A percentile compares a stretch with the other conserved stretches of the same genome.
phyloP scores from a whole-genome alignment of 2,797 vertebrate species.

The Acrossocheilus wenchowensis region DNA sequence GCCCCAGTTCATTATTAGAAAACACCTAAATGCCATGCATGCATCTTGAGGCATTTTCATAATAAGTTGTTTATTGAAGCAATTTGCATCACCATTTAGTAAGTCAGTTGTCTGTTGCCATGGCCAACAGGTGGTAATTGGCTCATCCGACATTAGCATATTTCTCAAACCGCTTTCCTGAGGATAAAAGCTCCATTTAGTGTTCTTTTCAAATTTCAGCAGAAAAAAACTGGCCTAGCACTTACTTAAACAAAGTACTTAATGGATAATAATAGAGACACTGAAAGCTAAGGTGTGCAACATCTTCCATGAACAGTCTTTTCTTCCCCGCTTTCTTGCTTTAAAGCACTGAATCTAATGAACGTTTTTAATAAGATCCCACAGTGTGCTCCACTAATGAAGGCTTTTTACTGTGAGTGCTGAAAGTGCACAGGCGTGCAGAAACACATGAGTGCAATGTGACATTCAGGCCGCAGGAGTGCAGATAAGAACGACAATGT shows the following conservation, averaged over 20 bases:
- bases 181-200: constrained; percentile 19
- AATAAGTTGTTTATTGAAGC: background rate
- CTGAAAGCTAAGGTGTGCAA: background rate
- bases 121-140: constrained; percentile 41
- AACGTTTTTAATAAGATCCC: background rate
- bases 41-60: background rate
- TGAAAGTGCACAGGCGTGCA: background rate
- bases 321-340: background rate
- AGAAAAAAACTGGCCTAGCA: constrained; percentile 12
- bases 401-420: constrained; percentile 21
- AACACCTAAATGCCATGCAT: background rate
- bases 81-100: constrained; percentile 6
- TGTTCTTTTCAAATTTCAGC: constrained; percentile 12
- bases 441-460: constrained; percentile 27
- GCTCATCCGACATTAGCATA: constrained; percentile 35
- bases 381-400: constrained; percentile 11
- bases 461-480: constrained; percentile 8
- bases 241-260: background rate
- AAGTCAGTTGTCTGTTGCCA: constrained; percentile 21
- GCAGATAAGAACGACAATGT: constrained; percentile 15
- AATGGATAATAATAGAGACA: background rate
- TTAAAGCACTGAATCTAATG: constrained; percentile 16
- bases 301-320: constrained; percentile 20
- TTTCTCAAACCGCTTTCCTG: constrained; percentile 31
- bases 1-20: background rate